Base-by-base conservation (phyloP, 2,113 vertebrate species). In the Aix galericulata region DNA sequence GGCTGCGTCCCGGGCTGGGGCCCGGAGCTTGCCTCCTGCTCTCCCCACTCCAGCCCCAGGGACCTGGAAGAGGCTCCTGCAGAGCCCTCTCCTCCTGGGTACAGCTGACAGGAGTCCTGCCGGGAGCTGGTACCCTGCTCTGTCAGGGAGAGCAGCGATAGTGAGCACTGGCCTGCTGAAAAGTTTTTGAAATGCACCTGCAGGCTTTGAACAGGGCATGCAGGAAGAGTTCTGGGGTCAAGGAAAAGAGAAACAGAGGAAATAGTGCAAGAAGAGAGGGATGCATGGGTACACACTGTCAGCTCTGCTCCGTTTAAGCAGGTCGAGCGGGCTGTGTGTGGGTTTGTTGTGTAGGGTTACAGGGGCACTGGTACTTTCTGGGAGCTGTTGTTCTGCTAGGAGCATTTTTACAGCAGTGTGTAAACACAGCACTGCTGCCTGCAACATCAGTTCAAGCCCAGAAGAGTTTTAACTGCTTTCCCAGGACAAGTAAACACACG, bases 131-230 rank as follows among this genome's bases (percentile, higher is more conserved):
- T 36, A 1, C 11, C 27, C 53, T 55, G 29, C 16, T 31, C 0
- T 73, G 3, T 36, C 2, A 27, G 13, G 23, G 29, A 11, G 60
- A 20, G 3, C 26, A 53, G 2, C 48, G 63, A 48, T 15, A 69
- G 22, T 3, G 46, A 2, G 7, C 0, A 0, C 7, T 3, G n/a
- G 50, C 40, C 46, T 55, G 53, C n/a, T 34, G 1, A 68, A 58
- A 48, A 26, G 29, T 48, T 71, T 21, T 32, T 31, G 34, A 66
- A 59, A 27, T 42, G 27, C 7, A 36, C 1, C 0, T 40, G 64
- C n/a, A 17, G 46, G 13, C 48, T 38, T 52, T n/a, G 64, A 74
- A 59, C 5, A 59, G 23, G 27, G 17, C 1, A 0, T 2, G 15
- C 17, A 25, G 48, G 42, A 40, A 25, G 17, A 17, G 25, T 59